A percentile compares a stretch with the other conserved stretches of the same genome.
phyloP scores from a whole-genome alignment of 2,797 vertebrate species.

The Morus bassanus region DNA sequence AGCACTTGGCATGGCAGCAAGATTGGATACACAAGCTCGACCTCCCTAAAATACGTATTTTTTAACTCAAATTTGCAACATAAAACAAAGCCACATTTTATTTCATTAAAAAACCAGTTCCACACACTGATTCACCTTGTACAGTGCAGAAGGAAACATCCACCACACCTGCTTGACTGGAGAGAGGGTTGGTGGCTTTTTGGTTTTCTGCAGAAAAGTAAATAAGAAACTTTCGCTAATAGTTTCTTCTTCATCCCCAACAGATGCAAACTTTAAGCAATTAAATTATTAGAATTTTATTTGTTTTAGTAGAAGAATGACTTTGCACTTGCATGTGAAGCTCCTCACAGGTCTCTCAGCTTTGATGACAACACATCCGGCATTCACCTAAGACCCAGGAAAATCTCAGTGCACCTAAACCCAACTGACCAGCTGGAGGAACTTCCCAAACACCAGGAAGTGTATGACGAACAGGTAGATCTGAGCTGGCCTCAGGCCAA shows the following conservation, averaged over 20 bases:
- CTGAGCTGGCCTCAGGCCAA: background rate
- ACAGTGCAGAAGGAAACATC: background rate
- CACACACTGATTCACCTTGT: conserved; percentile 16
- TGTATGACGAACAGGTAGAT: background rate
- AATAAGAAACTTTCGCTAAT: background rate
- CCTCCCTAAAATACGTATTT: background rate
- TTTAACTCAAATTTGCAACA: background rate
- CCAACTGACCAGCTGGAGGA: background rate
- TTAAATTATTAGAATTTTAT: background rate
- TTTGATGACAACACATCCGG: background rate
- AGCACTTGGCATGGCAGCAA: background rate
- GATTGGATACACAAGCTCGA: background rate
- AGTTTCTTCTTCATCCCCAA: background rate
- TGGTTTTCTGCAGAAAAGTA: conserved; percentile 34
- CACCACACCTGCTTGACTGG: background rate
- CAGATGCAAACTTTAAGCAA: background rate
- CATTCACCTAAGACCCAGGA: background rate
- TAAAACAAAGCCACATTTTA: background rate
- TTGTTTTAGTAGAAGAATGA: background rate
- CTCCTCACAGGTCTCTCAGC: background rate
- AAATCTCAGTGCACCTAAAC: background rate
- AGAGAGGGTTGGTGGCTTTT: background rate
- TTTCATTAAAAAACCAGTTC: background rate
- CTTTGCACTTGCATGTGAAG: background rate
- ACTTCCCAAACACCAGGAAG: background rate